Conservation (phyloP, 2,113 vertebrate species). For the Oreochromis spilurus region DNA sequence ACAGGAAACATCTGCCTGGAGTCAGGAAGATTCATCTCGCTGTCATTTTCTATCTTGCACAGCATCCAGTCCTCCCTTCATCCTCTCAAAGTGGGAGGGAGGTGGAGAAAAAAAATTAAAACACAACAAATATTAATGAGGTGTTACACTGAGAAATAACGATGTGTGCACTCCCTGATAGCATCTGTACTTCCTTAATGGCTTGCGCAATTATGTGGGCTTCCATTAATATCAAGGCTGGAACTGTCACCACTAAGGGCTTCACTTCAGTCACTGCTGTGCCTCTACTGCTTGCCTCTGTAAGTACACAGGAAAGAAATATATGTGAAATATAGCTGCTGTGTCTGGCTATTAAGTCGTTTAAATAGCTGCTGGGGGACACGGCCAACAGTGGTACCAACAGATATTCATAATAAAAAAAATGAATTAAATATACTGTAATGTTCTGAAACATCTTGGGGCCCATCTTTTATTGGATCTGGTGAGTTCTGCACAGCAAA, state of each 20-base stretch:
- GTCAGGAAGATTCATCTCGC: constrained; percentile 75
- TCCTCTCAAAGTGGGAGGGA: constrained; percentile 35
- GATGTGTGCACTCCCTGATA: constrained; percentile 73
- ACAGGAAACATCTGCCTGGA: constrained; percentile 58
- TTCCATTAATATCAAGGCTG: constrained; percentile 70
- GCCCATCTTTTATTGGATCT: not conserved
- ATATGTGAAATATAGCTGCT: constrained; percentile 14
- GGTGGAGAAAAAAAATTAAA: constrained; percentile 28
- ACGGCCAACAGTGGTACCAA: not conserved
- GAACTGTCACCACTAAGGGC: constrained; percentile 51
- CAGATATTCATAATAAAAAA: constrained; percentile 3
- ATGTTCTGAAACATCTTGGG: constrained; percentile 19
- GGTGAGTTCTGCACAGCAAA: not conserved
- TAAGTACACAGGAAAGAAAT: constrained; percentile 33
- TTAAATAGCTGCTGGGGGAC: constrained; percentile 22
- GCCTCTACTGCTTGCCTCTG: constrained; percentile 23
- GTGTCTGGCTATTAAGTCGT: constrained; percentile 22
- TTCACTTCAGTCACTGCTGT: constrained; percentile 57
- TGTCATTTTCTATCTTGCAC: constrained; percentile 67
- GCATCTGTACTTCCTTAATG: constrained; percentile 81
- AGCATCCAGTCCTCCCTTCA: constrained; percentile 48
- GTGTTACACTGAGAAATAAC: constrained; percentile 73
- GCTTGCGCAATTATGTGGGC: constrained; percentile 77
- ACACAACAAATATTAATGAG: constrained; percentile 82
- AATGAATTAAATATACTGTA: constrained; percentile 31